phyloP scores from a whole-genome alignment of 2,888 invertebrate species.

The Dilophus febrilis region DNA sequence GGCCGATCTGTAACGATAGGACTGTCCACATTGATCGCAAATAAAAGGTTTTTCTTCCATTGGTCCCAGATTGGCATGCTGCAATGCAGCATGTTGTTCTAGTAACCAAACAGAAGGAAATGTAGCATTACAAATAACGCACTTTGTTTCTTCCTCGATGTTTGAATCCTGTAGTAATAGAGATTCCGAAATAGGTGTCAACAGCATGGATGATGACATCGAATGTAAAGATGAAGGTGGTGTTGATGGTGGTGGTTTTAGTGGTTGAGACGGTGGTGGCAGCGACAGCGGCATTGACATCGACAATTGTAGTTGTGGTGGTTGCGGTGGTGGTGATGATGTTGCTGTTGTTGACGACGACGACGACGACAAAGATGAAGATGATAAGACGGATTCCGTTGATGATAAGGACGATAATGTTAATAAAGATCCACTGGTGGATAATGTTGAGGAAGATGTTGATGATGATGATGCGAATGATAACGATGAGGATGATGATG shows the following conservation, averaged over 20 bases:
- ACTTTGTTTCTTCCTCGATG: slow-evolving; percentile 40
- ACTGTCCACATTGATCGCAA: slow-evolving; percentile 81
- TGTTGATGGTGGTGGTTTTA: neutral
- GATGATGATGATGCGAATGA: too few species aligned
- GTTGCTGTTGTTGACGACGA: too few species aligned
- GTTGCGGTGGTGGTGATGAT: too few species aligned
- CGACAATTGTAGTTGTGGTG: too few species aligned
- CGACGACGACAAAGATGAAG: too few species aligned
- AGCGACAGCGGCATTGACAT: too few species aligned
- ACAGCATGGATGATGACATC: slow-evolving; percentile 23
- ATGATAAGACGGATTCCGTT: too few species aligned
- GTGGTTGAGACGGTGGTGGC: too few species aligned
- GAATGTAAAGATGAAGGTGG: slow-evolving; percentile 31
- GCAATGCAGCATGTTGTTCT: slow-evolving; percentile 69
- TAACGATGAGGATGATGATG: too few species aligned
- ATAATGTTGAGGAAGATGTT: too few species aligned
- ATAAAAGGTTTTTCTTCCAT: slow-evolving; percentile 76
- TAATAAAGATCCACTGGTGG: too few species aligned
- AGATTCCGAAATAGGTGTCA: slow-evolving; percentile 16
- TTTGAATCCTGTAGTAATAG: slow-evolving; percentile 25
- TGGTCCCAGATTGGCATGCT: slow-evolving; percentile 49
- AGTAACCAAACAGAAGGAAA: slow-evolving; percentile 78
- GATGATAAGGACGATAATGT: too few species aligned
- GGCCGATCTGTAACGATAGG: slow-evolving; percentile 74
- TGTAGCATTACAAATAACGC: slow-evolving; percentile 69